These are phyloP conservation scores for Erpetoichthys calabaricus DNA, from an alignment of 2,797 vertebrate genomes.

Conservation along the genomic window DNA sequence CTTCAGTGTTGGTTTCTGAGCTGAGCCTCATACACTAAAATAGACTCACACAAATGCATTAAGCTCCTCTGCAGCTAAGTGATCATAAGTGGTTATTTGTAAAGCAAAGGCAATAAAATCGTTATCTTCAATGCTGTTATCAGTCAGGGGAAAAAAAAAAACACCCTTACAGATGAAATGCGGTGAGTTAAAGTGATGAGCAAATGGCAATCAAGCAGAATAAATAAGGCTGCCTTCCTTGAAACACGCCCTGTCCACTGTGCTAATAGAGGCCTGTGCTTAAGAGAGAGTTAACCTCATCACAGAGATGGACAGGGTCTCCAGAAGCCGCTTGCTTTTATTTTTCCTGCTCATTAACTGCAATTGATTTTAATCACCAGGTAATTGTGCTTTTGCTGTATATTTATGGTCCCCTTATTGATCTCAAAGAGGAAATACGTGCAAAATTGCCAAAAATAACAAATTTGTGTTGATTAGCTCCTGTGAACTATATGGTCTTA, in stretches of 20 bases:
- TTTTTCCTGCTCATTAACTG: conserved; percentile 31
- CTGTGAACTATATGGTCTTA: conserved; percentile 15
- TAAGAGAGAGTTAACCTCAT: conserved; percentile 29
- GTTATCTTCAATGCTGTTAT: not conserved
- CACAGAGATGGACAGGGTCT: conserved; percentile 24
- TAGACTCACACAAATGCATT: too few relatives aligned
- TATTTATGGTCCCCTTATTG: conserved; percentile 25
- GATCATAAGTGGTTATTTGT: too few relatives aligned
- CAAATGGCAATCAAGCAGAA: conserved; percentile 1
- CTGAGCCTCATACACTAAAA: too few relatives aligned
- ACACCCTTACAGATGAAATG: conserved; percentile 7
- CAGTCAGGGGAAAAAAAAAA: not conserved
- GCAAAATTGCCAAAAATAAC: conserved; percentile 16
- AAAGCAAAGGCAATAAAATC: not conserved
- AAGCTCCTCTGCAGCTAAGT: too few relatives aligned
- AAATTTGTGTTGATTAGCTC: conserved; percentile 23
- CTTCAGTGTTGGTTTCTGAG: too few relatives aligned
- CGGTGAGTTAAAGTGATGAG: conserved; percentile 3
- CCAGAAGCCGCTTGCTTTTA: conserved; percentile 24
- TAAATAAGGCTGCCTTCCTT: conserved; percentile 11
- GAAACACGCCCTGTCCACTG: conserved; percentile 11
- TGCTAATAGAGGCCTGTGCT: conserved; percentile 20
- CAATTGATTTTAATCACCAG: conserved; percentile 23
- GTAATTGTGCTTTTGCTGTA: conserved; percentile 18
- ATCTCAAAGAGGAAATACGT: conserved; percentile 17